Evolutionary conservation across 2,797 vertebrate species (phyloP).

Genomic region (Ceyx erithaca): DNA sequence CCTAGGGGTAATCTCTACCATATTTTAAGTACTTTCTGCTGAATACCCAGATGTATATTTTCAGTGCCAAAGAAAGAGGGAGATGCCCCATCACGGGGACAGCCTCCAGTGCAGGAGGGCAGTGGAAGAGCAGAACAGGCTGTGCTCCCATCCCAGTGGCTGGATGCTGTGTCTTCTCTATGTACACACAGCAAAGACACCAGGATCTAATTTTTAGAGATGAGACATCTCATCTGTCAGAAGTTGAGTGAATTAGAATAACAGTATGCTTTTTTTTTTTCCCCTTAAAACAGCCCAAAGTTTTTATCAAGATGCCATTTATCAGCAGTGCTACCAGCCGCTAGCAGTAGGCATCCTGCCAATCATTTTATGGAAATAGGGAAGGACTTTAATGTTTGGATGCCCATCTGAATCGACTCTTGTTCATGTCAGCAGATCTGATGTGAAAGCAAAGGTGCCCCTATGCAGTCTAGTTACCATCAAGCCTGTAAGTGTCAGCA

Average conservation of each 20-base stretch:
- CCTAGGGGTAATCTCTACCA: background rate
- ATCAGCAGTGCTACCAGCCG: slow-evolving; percentile 8
- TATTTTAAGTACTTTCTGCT: background rate
- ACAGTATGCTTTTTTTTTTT: background rate
- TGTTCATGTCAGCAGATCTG: slow-evolving; percentile 79
- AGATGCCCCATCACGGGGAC: background rate
- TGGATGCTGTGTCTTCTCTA: background rate
- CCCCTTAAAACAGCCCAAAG: slow-evolving; percentile 29
- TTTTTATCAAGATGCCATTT: slow-evolving; percentile 65
- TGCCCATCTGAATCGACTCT: slow-evolving; percentile 72
- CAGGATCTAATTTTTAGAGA: slow-evolving; percentile 10
- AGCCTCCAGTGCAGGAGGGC: background rate
- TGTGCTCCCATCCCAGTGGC: background rate
- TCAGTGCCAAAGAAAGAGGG: background rate
- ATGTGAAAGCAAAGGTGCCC: slow-evolving; percentile 81
- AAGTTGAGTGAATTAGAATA: slow-evolving; percentile 36
- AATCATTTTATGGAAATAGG: slow-evolving; percentile 72
- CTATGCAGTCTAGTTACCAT: slow-evolving; percentile 58
- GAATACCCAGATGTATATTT: background rate
- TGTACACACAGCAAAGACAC: background rate
- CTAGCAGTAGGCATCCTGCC: slow-evolving; percentile 69
- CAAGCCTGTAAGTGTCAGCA: slow-evolving; percentile 69
- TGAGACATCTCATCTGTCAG: slow-evolving; percentile 52
- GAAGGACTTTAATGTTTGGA: slow-evolving; percentile 66
- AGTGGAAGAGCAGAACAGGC: background rate